phyloP scores from a whole-genome alignment of 2,888 invertebrate genomes.

The Sphecodes monilicornis region DNA sequence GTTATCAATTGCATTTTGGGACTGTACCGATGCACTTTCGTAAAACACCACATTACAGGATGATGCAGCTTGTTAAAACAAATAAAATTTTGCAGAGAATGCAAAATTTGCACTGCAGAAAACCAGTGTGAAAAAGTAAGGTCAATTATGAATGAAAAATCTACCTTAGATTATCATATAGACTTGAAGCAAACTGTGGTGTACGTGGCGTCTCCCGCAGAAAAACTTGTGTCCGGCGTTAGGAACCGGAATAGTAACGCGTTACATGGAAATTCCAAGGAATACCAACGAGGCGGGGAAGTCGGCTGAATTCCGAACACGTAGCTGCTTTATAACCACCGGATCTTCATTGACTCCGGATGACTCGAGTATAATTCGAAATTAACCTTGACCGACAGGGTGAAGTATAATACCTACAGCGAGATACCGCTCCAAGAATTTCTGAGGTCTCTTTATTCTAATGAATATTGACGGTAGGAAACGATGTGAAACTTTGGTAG shows the following conservation, averaged over 20 bases:
- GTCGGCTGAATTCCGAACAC: slow-evolving; percentile 49
- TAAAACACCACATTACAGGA: no score
- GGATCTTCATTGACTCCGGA: slow-evolving; percentile 59
- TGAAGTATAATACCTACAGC: slow-evolving; percentile 12
- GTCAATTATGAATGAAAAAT: background rate
- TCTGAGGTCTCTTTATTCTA: background rate
- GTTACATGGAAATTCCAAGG: slow-evolving; percentile 62
- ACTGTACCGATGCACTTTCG: no score
- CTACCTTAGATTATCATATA: background rate
- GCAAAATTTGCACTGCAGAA: no score
- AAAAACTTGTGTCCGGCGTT: slow-evolving; percentile 44
- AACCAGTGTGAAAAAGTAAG: background rate
- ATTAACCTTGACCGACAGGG: slow-evolving; percentile 34
- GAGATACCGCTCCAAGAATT: background rate
- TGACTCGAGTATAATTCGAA: slow-evolving; percentile 45
- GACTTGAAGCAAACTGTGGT: background rate
- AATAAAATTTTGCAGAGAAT: no score
- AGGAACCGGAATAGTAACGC: slow-evolving; percentile 64
- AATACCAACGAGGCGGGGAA: slow-evolving; percentile 57
- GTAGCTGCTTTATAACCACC: slow-evolving; percentile 54
- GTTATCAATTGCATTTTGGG: no score
- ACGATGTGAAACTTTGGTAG: background rate
- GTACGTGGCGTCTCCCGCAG: background rate
- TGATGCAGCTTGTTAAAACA: no score
- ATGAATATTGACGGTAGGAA: background rate